Percentiles rank a stretch among this genome's conserved stretches.
These are phyloP conservation scores for Chlorocebus sabaeus DNA, from an alignment of 2,113 vertebrate species.

Conservation along the genomic window DNA sequence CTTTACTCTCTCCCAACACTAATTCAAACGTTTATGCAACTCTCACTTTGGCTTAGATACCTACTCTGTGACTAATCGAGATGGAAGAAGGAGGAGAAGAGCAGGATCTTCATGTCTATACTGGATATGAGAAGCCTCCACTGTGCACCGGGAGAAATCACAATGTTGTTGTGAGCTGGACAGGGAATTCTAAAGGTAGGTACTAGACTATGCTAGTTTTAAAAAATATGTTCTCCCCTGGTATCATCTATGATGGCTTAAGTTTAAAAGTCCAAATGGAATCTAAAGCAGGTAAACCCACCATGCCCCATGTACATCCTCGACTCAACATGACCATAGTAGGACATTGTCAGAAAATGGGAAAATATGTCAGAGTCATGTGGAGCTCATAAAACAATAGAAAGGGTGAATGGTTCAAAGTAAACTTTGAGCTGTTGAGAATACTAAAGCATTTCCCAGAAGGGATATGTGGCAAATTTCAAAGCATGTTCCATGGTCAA, in stretches of 20 bases:
- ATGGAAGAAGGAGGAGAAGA: neutral
- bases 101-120: neutral
- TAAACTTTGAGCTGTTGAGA: neutral
- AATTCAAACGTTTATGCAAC: neutral
- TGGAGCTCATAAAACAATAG: neutral
- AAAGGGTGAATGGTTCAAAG: neutral
- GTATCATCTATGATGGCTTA: neutral
- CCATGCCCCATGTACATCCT: neutral
- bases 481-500: neutral
- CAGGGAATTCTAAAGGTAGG: neutral
- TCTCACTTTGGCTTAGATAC: neutral
- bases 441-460: neutral
- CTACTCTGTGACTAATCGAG: neutral
- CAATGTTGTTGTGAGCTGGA: neutral
- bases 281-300: neutral
- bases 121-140: neutral
- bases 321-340: neutral
- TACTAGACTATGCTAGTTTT: neutral
- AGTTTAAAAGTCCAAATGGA: neutral
- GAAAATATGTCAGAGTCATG: neutral
- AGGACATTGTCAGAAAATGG: neutral
- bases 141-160: neutral
- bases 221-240: neutral
- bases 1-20: neutral
- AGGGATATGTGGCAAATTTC: neutral